A percentile compares a stretch with the other conserved stretches of the same genome.
These are phyloP conservation scores for Hemaris fuciformis DNA, from an alignment of 2,888 invertebrate genomes.

Conservation along the genomic window DNA sequence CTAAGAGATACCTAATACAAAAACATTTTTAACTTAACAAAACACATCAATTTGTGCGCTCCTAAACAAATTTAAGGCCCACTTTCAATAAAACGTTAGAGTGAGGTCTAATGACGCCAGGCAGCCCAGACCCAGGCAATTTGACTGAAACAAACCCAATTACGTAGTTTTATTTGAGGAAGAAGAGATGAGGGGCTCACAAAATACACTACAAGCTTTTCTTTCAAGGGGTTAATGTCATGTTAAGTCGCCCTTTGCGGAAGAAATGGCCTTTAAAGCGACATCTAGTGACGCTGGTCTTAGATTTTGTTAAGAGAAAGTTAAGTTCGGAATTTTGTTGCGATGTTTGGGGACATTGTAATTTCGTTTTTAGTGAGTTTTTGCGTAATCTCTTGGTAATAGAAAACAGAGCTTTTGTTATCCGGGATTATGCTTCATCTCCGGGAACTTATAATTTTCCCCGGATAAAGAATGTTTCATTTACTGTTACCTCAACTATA, in stretches of 20 bases:
- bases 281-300: background rate
- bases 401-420: background rate
- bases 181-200: constrained; percentile 33
- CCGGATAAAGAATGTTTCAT: background rate
- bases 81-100: constrained; percentile 45
- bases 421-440: background rate
- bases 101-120: constrained; percentile 43
- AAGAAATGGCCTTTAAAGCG: constrained; percentile 12
- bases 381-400: background rate
- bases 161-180: constrained; percentile 50
- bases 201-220: constrained; percentile 25
- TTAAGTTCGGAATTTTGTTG: background rate
- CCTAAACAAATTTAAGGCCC: constrained; percentile 35
- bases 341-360: background rate
- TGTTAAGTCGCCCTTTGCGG: constrained; percentile 20
- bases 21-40: constrained; percentile 28
- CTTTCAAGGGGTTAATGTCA: constrained; percentile 25
- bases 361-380: background rate
- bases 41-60: constrained; percentile 24
- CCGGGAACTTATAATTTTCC: background rate
- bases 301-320: background rate
- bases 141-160: constrained; percentile 52
- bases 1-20: constrained; percentile 29
- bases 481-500: too few species aligned
- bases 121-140: constrained; percentile 40